A percentile compares a stretch with the other conserved stretches of the same genome.
Evolutionary conservation across 2,113 vertebrate species (phyloP).

Genomic region (Camelus bactrianus): DNA sequence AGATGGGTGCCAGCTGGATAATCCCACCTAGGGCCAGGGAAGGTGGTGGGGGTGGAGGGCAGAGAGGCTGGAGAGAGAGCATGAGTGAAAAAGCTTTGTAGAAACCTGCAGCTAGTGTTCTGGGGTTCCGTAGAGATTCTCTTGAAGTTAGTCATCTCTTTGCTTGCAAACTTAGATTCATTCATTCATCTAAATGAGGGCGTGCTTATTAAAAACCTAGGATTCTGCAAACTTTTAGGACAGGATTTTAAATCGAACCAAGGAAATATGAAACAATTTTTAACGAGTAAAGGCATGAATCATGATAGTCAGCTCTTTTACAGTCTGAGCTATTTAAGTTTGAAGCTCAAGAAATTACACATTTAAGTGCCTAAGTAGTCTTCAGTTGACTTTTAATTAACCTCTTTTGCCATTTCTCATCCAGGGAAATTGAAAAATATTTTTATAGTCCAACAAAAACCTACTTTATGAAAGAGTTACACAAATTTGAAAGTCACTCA

Average conservation of each 20-base stretch:
- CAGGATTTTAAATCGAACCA: constrained; percentile 44
- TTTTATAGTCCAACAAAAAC: constrained; percentile 73
- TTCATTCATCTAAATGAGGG: neutral
- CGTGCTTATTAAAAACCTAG: neutral
- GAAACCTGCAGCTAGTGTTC: neutral
- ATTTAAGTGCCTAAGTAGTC: constrained; percentile 63
- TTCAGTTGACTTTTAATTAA: constrained; percentile 80
- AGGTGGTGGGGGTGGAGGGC: no score
- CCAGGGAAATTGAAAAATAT: constrained; percentile 79
- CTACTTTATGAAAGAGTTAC: constrained; percentile 60
- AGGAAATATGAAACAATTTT: constrained; percentile 56
- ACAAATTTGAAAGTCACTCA: constrained; percentile 74
- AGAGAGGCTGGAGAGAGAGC: neutral
- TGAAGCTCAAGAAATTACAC: constrained; percentile 68
- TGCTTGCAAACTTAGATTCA: neutral
- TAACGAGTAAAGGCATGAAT: constrained; percentile 60
- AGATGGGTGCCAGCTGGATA: neutral
- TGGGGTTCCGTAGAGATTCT: neutral
- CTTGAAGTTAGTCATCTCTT: neutral
- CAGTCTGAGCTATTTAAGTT: constrained; percentile 62
- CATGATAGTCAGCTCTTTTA: constrained; percentile 29
- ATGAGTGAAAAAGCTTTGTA: rapidly evolving
- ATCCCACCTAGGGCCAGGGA: no score
- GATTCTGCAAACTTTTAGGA: neutral
- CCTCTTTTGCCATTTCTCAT: constrained; percentile 82